phyloP scores from a whole-genome alignment of 2,797 vertebrate species.

The Arnoldichthys spilopterus region DNA sequence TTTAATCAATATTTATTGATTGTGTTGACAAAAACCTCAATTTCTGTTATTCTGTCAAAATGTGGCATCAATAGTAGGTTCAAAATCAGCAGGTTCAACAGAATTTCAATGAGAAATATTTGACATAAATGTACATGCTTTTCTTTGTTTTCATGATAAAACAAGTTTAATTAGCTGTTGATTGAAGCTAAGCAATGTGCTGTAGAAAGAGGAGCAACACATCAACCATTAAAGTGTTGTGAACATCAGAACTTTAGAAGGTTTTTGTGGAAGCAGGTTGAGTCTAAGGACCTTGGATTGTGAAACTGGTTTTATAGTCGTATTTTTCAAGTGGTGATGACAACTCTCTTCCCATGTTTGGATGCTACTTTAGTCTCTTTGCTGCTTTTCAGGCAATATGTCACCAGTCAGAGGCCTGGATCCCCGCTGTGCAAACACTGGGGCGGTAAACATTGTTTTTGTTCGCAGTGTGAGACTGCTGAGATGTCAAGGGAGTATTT shows the following conservation, averaged over 20 bases:
- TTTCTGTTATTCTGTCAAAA: no score
- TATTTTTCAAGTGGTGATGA: constrained; percentile 6
- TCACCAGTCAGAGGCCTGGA: constrained; percentile 25
- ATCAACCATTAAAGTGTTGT: not conserved
- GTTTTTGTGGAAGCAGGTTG: not conserved
- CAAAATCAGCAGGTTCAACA: no score
- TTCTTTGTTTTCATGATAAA: not conserved
- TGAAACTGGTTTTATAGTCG: not conserved
- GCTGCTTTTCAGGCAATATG: constrained; percentile 24
- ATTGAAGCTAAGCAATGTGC: not conserved
- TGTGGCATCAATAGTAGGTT: no score
- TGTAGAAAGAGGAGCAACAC: not conserved
- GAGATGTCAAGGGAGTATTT: not conserved
- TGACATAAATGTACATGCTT: no score
- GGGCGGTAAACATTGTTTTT: constrained; percentile 34
- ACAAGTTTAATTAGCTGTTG: not conserved
- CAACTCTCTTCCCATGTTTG: constrained; percentile 12
- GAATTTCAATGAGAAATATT: no score
- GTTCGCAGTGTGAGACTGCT: constrained; percentile 35
- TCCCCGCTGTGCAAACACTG: constrained; percentile 5
- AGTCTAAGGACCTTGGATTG: not conserved
- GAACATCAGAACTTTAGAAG: not conserved
- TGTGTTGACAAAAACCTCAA: no score
- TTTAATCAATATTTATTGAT: no score
- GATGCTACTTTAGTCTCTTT: not conserved